Conservation (phyloP, 2,113 vertebrate species). For the Eira barbara region DNA sequence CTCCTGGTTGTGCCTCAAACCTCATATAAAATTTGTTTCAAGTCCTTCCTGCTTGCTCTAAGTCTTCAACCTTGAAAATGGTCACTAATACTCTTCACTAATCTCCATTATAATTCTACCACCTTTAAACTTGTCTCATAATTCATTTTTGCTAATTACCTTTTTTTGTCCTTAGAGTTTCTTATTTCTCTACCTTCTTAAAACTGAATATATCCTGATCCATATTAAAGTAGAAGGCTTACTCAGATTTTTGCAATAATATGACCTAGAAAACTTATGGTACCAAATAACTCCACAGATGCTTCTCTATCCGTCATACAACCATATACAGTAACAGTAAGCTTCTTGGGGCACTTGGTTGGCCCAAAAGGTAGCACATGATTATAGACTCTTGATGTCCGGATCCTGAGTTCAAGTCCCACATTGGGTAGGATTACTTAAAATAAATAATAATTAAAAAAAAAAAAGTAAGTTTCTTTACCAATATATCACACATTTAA, state of each 20-base stretch:
- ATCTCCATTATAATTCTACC: not conserved
- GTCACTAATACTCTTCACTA: not conserved
- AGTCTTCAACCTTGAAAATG: slow-evolving; percentile 8
- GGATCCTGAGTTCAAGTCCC: not conserved
- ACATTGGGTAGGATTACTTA: not conserved
- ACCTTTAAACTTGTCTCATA: not conserved
- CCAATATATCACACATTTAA: not conserved
- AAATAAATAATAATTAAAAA: not conserved
- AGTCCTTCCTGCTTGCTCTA: not conserved
- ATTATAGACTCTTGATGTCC: not conserved
- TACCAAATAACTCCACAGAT: not conserved
- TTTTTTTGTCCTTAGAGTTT: not conserved
- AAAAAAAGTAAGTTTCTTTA: not conserved
- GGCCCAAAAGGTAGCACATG: not conserved
- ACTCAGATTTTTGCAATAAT: not conserved
- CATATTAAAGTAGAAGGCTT: not conserved
- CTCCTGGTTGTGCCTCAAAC: not conserved
- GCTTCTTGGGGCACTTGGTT: not conserved
- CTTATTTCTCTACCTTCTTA: slow-evolving; percentile 18
- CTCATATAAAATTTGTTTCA: not conserved
- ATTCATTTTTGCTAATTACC: slow-evolving; percentile 2
- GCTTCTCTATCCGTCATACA: not conserved
- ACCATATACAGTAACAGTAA: not conserved
- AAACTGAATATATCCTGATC: not conserved
- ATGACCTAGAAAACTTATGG: not conserved